These are phyloP conservation scores for Gambusia yucatana DNA, from an alignment of 2,797 vertebrate species.

Conservation along the genomic window DNA sequence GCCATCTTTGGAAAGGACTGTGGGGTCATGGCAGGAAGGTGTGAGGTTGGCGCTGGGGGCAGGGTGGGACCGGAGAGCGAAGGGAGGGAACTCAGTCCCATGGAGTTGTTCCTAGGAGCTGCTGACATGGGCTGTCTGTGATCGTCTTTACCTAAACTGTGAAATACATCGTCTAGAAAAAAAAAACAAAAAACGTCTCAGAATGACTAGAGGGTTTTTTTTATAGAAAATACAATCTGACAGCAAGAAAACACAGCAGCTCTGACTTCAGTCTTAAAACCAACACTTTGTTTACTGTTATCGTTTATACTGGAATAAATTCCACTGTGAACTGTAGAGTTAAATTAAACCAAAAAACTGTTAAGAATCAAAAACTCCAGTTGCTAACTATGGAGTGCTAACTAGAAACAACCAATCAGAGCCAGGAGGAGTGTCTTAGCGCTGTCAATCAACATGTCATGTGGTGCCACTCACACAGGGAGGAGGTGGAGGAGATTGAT, in stretches of 20 bases:
- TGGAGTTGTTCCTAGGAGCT: constrained; percentile 88
- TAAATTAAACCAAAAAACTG: neutral
- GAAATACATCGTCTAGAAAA: constrained; percentile 91
- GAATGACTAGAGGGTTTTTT: constrained; percentile 13
- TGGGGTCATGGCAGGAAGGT: constrained; percentile 86
- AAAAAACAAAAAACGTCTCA: constrained; percentile 21
- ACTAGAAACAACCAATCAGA: too few species aligned
- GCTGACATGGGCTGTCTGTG: constrained; percentile 85
- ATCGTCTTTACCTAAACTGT: constrained; percentile 93
- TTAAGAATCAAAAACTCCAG: neutral
- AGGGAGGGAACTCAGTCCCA: constrained; percentile 87
- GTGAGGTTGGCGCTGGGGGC: constrained; percentile 84
- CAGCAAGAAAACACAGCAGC: neutral
- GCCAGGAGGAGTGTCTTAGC: too few species aligned
- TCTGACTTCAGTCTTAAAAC: neutral
- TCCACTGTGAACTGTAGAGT: neutral
- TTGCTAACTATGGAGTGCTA: too few species aligned
- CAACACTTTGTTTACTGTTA: neutral
- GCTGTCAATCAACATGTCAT: too few species aligned
- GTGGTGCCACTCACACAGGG: too few species aligned
- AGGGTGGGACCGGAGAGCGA: constrained; percentile 85
- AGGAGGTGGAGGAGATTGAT: too few species aligned
- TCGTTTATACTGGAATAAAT: neutral
- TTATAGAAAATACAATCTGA: neutral
- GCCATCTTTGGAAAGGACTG: constrained; percentile 91